These are phyloP conservation scores for Oreochromis niloticus DNA, from an alignment of 2,113 vertebrate species.

Conservation along the genomic window DNA sequence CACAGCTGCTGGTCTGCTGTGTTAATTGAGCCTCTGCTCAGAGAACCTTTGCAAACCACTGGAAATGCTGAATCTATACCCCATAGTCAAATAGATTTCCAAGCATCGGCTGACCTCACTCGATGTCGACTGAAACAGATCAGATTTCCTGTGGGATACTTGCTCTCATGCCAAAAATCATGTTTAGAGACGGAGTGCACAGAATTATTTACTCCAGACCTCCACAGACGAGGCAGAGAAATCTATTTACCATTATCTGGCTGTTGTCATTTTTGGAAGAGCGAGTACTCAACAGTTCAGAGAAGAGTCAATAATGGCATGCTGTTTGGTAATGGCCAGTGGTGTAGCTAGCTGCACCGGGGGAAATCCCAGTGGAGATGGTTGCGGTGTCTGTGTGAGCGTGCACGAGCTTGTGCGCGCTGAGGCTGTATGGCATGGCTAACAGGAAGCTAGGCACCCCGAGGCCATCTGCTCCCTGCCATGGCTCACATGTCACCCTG, in stretches of 20 bases:
- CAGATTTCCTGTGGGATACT: constrained; percentile 47
- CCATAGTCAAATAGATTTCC: constrained; percentile 37
- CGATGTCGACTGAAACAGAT: constrained; percentile 32
- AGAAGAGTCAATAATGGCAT: constrained; percentile 53
- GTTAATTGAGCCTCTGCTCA: constrained; percentile 36
- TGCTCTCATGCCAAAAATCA: constrained; percentile 26
- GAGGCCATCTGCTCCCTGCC: constrained; percentile 76
- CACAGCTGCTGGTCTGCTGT: neutral
- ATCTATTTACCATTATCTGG: constrained; percentile 56
- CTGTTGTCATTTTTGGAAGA: constrained; percentile 28
- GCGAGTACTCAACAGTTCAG: constrained; percentile 43
- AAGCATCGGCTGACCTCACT: constrained; percentile 58
- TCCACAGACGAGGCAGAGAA: constrained; percentile 18
- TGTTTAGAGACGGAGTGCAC: neutral
- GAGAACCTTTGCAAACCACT: constrained; percentile 17
- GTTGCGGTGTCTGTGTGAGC: constrained; percentile 11
- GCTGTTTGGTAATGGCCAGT: constrained; percentile 65
- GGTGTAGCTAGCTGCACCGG: constrained; percentile 47
- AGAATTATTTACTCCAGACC: constrained; percentile 51
- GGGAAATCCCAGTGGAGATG: constrained; percentile 58
- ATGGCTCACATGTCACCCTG: constrained; percentile 80
- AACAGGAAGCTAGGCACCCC: constrained; percentile 66
- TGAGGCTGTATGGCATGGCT: constrained; percentile 42
- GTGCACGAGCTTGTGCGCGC: neutral
- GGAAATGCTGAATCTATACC: constrained; percentile 54